A percentile compares a stretch with the other conserved stretches of the same genome.
Evolutionary conservation across 2,888 invertebrate genomes (phyloP).

Genomic region (Chelonus formosanus): DNA sequence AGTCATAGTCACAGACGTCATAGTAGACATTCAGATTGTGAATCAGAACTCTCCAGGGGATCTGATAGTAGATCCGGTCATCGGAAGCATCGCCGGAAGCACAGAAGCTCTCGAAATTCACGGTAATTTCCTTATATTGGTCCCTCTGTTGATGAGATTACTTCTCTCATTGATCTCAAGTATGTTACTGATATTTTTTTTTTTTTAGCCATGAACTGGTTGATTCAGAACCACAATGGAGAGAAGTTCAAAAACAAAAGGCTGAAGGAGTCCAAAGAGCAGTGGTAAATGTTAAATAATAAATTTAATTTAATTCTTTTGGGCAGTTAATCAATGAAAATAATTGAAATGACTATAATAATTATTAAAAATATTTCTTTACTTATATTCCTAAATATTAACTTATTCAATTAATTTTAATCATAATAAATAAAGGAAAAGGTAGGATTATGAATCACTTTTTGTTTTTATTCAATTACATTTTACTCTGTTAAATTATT

Average conservation of each 20-base stretch:
- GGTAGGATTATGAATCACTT: no score
- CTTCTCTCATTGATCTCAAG: no score
- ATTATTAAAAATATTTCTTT: no score
- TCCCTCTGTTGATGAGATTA: no score
- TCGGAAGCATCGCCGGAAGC: slow-evolving; percentile 75
- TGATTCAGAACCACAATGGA: slow-evolving; percentile 89
- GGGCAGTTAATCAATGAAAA: no score
- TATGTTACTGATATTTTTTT: not conserved
- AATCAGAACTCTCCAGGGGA: slow-evolving; percentile 87
- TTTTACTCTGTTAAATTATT: no score
- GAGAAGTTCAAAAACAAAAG: slow-evolving; percentile 82
- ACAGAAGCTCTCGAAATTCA: slow-evolving; percentile 79
- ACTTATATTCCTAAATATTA: no score
- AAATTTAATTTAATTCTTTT: no score
- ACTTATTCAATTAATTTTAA: no score
- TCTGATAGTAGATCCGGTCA: slow-evolving; percentile 78
- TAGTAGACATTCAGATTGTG: slow-evolving; percentile 84
- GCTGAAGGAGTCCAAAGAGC: slow-evolving; percentile 67
- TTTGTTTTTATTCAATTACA: no score
- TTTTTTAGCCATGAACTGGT: slow-evolving; percentile 73
- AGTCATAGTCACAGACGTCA: slow-evolving; percentile 77
- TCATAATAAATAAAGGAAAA: no score
- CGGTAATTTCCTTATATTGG: slow-evolving; percentile 47
- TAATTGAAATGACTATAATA: no score
- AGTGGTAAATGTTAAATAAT: slow-evolving; percentile 55